Conservation (phyloP, 1,140 invertebrate genomes). For the Dendrolimus kikuchii region DNA sequence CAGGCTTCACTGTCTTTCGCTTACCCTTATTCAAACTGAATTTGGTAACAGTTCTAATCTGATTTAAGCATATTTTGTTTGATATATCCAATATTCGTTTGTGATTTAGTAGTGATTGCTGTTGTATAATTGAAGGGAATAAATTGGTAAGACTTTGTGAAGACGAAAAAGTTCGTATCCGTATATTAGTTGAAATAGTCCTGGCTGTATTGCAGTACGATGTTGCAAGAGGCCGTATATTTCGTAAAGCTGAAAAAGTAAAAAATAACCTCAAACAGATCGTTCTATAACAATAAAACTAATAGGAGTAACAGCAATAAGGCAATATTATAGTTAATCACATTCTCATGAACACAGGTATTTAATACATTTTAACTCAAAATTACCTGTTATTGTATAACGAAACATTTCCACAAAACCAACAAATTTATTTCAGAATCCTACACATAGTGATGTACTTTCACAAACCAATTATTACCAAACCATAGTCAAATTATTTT, state of each 20-base stretch:
- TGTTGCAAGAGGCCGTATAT: conserved; percentile 30
- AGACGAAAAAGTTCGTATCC: conserved; percentile 27
- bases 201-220: conserved; percentile 33
- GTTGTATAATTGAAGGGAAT: background rate
- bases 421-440: conserved; percentile 3
- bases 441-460: background rate
- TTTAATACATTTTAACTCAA: conserved; percentile 3
- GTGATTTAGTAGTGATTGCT: conserved; percentile 27
- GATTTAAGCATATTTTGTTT: conserved; percentile 26
- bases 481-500: background rate
- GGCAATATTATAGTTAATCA: too few relatives aligned
- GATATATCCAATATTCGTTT: conserved; percentile 46
- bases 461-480: background rate
- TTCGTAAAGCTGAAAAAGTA: conserved; percentile 49
- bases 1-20: conserved; percentile 82
- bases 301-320: too few relatives aligned
- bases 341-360: too few relatives aligned
- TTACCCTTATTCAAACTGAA: conserved; percentile 82
- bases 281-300: conserved; percentile 17
- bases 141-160: conserved; percentile 17
- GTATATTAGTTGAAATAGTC: conserved; percentile 29
- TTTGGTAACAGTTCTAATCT: conserved; percentile 77
- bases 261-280: conserved; percentile 43
- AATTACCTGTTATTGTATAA: conserved; percentile 37
- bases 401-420: conserved; percentile 39